Percentiles rank a stretch among this genome's conserved stretches.
Evolutionary conservation across 1,140 invertebrate species (phyloP).

Genomic region (Formica exsecta): DNA sequence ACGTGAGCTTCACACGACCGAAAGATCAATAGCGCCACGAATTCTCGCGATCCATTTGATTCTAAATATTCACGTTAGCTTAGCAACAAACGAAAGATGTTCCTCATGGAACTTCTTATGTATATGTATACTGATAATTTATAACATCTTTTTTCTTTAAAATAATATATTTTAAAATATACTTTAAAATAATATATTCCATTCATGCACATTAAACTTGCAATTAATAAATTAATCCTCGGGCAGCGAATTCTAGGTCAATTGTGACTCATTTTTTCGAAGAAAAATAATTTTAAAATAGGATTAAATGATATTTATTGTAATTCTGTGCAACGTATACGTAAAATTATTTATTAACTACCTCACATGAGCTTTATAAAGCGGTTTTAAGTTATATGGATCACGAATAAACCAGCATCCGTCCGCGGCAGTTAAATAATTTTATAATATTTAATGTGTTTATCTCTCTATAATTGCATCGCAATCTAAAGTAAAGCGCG

Average conservation of each 20-base stretch:
- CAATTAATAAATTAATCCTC: not conserved
- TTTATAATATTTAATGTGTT: not conserved
- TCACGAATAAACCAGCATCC: too few relatives aligned
- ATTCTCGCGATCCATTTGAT: slow-evolving; percentile 47
- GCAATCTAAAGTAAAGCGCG: too few relatives aligned
- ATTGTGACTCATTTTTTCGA: too few relatives aligned
- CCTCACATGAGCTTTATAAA: too few relatives aligned
- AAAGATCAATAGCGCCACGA: slow-evolving; percentile 70
- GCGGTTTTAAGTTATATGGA: not conserved
- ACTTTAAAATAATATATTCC: not conserved
- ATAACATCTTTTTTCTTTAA: not conserved
- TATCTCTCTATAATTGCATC: too few relatives aligned
- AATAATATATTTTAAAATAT: not conserved
- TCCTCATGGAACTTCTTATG: not conserved
- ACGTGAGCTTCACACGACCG: slow-evolving; percentile 46
- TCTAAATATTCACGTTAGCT: slow-evolving; percentile 59
- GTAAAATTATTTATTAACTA: too few relatives aligned
- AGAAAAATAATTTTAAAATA: too few relatives aligned
- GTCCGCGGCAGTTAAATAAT: too few relatives aligned
- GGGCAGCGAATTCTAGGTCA: too few relatives aligned
- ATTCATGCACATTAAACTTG: not conserved
- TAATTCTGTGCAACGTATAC: too few relatives aligned
- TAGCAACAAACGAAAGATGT: not conserved
- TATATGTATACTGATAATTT: not conserved
- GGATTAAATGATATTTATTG: too few relatives aligned